Evolutionary conservation across 2,113 vertebrate species (phyloP).

Genomic region (Centropristis striata): DNA sequence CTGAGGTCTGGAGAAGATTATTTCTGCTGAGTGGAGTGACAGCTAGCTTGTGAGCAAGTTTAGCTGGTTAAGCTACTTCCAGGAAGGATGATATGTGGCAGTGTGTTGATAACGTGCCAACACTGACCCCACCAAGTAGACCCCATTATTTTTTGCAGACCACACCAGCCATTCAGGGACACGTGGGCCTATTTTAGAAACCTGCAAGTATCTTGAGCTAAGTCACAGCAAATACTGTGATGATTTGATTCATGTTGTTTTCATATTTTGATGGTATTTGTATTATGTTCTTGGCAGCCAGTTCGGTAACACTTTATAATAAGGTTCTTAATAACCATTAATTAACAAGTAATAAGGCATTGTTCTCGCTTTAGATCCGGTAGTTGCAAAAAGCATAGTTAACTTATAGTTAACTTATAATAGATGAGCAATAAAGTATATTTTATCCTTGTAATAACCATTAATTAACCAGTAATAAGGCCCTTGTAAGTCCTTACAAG

Average conservation of each 20-base stretch:
- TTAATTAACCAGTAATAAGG: no score
- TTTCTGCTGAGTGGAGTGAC: slow-evolving; percentile 57
- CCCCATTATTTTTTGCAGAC: not conserved
- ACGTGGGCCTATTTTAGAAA: not conserved
- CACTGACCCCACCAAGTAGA: not conserved
- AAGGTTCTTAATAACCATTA: no score
- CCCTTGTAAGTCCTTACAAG: no score
- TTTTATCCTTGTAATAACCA: no score
- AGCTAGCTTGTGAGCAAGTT: slow-evolving; percentile 50
- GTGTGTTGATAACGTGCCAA: slow-evolving; percentile 15
- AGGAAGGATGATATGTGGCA: slow-evolving; percentile 30
- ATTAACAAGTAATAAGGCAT: no score
- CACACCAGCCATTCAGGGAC: not conserved
- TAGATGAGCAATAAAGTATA: no score
- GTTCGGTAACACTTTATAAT: no score
- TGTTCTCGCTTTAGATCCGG: no score
- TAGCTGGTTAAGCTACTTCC: slow-evolving; percentile 57
- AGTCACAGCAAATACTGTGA: not conserved
- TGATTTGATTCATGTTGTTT: not conserved
- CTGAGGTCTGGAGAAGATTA: slow-evolving; percentile 62
- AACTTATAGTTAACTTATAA: no score
- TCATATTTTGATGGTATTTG: not conserved
- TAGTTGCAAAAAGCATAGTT: no score
- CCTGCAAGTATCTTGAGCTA: not conserved
- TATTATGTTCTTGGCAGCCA: not conserved